Base-by-base conservation (phyloP, 1,140 invertebrate genomes). In the Hypsibius dujardini region DNA sequence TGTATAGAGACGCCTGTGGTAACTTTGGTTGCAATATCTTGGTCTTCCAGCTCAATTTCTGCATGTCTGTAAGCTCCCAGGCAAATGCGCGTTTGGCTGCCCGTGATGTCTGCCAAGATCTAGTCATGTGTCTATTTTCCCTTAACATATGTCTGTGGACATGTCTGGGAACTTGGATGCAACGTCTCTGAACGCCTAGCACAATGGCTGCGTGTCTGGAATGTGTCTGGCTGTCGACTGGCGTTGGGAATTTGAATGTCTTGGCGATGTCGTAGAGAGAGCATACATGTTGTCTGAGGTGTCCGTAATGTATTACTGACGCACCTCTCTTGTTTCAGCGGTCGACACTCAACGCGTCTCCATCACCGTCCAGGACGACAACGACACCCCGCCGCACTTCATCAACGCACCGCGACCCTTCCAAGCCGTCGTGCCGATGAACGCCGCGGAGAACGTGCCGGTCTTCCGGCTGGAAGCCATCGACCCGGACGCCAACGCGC, bases 401-500 rank as follows among this genome's bases (percentile, higher is more conserved):
- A 92, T 95, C 82, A 95, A 94, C 80, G 84, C 78, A 1, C 91
- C 92, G 0, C 80, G 93, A 72, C 91, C 91, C n/a, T 94, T 95
- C 90, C 89, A 94, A 80, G 90, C 92, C 1, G 90, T 94, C 70
- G 91, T 95, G 0, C 90, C 94, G 77, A 83, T 94, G 28, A 95
- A 95, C 77, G 91, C 92, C 15, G 89, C 89, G 1, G 89, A 90
- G 46, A 93, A 94, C 78, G 94, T 91, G 0, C 90, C 90, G n/a
- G 90, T 95, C 0, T 95, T 94, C 78, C 94, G 91, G 1, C 84
- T 95, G 1, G 91, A 95, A 80, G 92, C 91, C n/a, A 82, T 91
- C 73, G 91, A 94, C 80, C 91, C 90, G 1, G 91, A 94, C 77
- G 92, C 90, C 0, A 90, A 94, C 80, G 89, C 90, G 77, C 94